Percentiles rank a stretch among this genome's conserved stretches.
Conservation (phyloP, 1,140 invertebrate genomes). For the Drepana arcuata region DNA sequence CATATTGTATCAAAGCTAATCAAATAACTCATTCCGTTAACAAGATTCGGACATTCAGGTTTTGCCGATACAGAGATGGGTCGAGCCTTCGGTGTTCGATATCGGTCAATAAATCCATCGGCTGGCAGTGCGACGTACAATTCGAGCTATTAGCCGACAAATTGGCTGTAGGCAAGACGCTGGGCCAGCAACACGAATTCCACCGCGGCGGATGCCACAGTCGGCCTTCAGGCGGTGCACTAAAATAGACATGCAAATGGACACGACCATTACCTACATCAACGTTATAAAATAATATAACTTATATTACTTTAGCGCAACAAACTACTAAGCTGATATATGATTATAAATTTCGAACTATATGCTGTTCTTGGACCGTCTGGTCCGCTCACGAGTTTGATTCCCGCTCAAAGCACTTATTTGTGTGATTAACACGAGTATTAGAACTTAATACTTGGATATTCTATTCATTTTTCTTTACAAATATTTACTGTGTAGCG, state of each 20-base stretch:
- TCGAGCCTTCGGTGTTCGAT: constrained; percentile 14
- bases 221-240: constrained; percentile 15
- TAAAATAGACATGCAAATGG: constrained; percentile 21
- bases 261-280: constrained; percentile 8
- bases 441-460: too few relatives aligned
- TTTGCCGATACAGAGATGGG: constrained; percentile 8
- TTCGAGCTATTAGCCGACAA: constrained; percentile 33
- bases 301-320: too few relatives aligned
- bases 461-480: too few relatives aligned
- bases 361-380: too few relatives aligned
- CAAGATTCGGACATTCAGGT: constrained; percentile 7
- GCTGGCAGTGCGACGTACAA: constrained; percentile 13
- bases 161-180: constrained; percentile 29
- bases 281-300: constrained; percentile 4
- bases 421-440: too few relatives aligned
- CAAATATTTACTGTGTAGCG: too few relatives aligned
- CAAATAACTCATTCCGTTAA: constrained; percentile 7
- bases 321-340: too few relatives aligned
- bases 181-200: constrained; percentile 16
- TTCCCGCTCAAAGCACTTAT: too few relatives aligned
- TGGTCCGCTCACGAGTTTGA: too few relatives aligned
- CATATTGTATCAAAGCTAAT: constrained; percentile 1
- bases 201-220: constrained; percentile 23
- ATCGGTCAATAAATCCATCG: constrained; percentile 27
- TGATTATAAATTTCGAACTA: too few relatives aligned